These are phyloP conservation scores for Hirudinaria manillensis DNA, from an alignment of 2,888 invertebrate genomes.

Conservation along the genomic window DNA sequence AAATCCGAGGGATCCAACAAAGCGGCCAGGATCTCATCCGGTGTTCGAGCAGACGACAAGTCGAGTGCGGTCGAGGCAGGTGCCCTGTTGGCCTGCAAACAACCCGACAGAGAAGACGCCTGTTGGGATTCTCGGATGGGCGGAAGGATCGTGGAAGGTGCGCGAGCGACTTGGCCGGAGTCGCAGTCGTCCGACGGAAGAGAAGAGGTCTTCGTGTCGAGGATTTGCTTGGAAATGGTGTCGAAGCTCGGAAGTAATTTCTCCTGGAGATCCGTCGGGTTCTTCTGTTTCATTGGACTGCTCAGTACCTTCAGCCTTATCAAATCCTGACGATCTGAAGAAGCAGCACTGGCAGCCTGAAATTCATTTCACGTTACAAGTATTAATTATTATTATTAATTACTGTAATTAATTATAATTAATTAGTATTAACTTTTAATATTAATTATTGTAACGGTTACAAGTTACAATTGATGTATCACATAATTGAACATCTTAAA, in stretches of 20 bases:
- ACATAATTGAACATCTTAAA: no score
- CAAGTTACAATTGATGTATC: no score
- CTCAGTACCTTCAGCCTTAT: not conserved
- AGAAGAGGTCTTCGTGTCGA: not conserved
- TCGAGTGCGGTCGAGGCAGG: slow-evolving; percentile 44
- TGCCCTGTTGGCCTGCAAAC: slow-evolving; percentile 34
- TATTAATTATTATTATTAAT: not conserved
- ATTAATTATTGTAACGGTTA: no score
- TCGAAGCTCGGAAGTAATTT: slow-evolving; percentile 2
- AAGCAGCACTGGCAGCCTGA: not conserved
- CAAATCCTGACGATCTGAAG: not conserved
- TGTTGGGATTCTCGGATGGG: not conserved
- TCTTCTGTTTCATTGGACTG: slow-evolving; percentile 4
- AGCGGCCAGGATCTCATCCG: slow-evolving; percentile 49
- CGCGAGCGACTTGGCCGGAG: not conserved
- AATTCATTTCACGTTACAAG: not conserved
- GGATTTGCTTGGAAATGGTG: slow-evolving; percentile 9
- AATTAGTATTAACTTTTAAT: not conserved
- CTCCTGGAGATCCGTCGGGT: not conserved
- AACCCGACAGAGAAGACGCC: not conserved
- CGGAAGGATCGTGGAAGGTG: not conserved
- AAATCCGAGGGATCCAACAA: slow-evolving; percentile 53
- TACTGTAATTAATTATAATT: no score
- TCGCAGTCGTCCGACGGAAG: not conserved
- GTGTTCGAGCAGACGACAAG: slow-evolving; percentile 40